A percentile compares a stretch with the other conserved stretches of the same genome.
phyloP scores from a whole-genome alignment of 1,140 invertebrate species.

The Caerostris extrusa region DNA sequence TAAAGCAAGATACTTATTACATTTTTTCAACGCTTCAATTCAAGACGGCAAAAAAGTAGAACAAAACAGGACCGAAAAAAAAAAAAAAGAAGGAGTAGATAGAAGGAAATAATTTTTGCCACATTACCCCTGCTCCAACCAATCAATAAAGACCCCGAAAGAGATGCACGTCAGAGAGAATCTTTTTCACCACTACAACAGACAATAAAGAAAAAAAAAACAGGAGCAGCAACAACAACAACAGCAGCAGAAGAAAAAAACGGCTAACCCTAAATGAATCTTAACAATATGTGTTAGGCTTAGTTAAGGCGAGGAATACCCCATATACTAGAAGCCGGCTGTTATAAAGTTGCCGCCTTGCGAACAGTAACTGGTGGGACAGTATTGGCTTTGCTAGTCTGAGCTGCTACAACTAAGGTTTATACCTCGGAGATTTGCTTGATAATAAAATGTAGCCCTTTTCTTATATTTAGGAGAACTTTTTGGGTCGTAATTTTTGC shows the following conservation, averaged over 20 bases:
- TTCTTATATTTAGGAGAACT: background rate
- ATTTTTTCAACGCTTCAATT: background rate
- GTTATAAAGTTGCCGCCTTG: background rate
- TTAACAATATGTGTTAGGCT: background rate
- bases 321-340: background rate
- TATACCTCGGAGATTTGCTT: background rate
- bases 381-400: background rate
- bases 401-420: background rate
- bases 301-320: background rate
- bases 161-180: background rate
- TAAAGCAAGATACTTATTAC: background rate
- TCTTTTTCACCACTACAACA: background rate
- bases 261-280: background rate
- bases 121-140: background rate
- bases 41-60: background rate
- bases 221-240: background rate
- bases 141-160: background rate
- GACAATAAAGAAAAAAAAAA: background rate
- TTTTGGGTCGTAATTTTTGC: slow-evolving; percentile 15
- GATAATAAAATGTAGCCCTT: background rate
- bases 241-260: background rate
- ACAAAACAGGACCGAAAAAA: background rate
- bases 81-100: background rate
- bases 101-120: background rate
- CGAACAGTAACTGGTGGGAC: background rate